Percentiles rank a stretch among this genome's conserved stretches.
phyloP scores from a whole-genome alignment of 2,797 vertebrate species.

The Phylloscopus collybita region DNA sequence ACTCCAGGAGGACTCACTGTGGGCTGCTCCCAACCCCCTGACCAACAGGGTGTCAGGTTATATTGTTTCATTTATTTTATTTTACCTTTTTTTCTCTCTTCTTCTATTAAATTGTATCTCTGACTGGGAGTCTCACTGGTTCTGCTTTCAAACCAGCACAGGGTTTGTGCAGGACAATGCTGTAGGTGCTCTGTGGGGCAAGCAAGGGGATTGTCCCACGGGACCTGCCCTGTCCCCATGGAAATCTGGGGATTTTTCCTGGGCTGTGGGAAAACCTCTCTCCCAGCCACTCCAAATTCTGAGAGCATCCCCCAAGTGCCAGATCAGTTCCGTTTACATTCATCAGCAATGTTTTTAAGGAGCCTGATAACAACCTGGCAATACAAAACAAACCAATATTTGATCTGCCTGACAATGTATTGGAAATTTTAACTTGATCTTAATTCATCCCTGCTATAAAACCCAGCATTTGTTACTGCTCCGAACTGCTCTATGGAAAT shows the following conservation, averaged over 20 bases:
- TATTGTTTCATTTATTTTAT: too few species aligned
- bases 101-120: too few species aligned
- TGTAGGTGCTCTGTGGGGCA: neutral
- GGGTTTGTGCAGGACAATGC: neutral
- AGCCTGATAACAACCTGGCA: neutral
- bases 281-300: neutral
- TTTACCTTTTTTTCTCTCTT: too few species aligned
- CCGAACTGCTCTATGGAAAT: constrained; percentile 37
- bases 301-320: neutral
- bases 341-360: neutral
- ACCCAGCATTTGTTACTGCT: constrained; percentile 44
- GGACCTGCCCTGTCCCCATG: neutral
- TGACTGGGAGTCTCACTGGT: too few species aligned
- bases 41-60: too few species aligned
- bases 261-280: neutral
- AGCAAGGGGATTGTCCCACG: neutral
- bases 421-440: constrained; percentile 47
- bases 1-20: too few species aligned
- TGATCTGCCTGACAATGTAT: constrained; percentile 34
- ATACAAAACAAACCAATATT: constrained; percentile 6
- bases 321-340: neutral
- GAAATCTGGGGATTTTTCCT: neutral
- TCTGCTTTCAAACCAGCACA: too few species aligned
- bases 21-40: too few species aligned
- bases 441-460: constrained; percentile 44